These are phyloP conservation scores for Sarcophaga carnaria DNA, from an alignment of 2,888 invertebrate genomes.

Conservation along the genomic window DNA sequence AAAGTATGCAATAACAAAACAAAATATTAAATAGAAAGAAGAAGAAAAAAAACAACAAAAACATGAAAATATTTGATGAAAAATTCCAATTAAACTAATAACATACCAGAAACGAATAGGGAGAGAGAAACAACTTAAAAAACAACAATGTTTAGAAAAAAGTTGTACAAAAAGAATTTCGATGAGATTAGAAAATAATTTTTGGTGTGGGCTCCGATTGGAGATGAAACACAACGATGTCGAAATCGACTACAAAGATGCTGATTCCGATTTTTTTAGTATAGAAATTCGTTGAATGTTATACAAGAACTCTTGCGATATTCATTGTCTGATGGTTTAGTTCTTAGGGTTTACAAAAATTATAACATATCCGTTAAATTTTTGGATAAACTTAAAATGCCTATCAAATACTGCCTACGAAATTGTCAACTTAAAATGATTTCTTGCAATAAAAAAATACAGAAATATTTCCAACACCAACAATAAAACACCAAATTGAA, in stretches of 20 bases:
- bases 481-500: too few species aligned
- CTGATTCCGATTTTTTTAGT: too few species aligned
- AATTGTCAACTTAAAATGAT: conserved; percentile 63
- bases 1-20: conserved; percentile 67
- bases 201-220: background rate
- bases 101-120: conserved; percentile 40
- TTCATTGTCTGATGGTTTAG: too few species aligned
- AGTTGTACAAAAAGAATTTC: conserved; percentile 15
- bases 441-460: conserved; percentile 34
- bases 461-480: background rate
- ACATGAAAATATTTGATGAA: conserved; percentile 38
- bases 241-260: background rate
- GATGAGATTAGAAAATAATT: background rate
- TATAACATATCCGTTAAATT: background rate
- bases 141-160: conserved; percentile 52
- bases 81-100: conserved; percentile 68
- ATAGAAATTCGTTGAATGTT: too few species aligned
- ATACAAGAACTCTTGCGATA: too few species aligned
- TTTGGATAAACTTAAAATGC: background rate
- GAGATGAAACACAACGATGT: background rate
- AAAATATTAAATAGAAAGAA: conserved; percentile 40
- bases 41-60: conserved; percentile 1
- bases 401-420: background rate
- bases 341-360: too few species aligned
- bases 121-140: conserved; percentile 34